Conservation (phyloP, 2,888 invertebrate genomes). For the Trissolcus brochymenae region DNA sequence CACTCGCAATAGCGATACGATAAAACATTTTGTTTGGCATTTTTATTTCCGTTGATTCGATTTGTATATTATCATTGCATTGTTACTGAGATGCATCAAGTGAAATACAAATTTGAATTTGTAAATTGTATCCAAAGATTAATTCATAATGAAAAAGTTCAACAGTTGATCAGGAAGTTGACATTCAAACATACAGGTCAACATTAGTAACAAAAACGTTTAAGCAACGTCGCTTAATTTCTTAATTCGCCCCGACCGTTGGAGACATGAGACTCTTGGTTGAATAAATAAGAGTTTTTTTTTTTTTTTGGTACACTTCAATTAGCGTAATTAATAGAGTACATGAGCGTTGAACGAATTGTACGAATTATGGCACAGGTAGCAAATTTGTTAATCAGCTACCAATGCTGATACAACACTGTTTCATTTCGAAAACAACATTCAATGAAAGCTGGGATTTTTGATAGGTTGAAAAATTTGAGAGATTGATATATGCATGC, state of each 20-base stretch:
- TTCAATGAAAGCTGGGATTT: no score
- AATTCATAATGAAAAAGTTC: no score
- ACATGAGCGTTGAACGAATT: conserved; percentile 15
- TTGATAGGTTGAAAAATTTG: not conserved
- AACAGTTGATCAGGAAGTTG: no score
- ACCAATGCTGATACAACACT: conserved; percentile 8
- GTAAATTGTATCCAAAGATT: no score
- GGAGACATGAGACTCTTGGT: not conserved
- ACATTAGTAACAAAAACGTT: no score
- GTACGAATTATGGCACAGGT: conserved; percentile 13
- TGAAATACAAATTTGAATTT: no score
- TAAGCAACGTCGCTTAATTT: conserved; percentile 12
- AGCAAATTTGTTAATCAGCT: conserved; percentile 28
- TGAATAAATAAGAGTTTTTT: conserved; percentile 12
- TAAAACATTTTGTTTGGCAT: no score
- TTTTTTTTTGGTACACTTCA: conserved; percentile 16
- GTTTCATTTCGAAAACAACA: not conserved
- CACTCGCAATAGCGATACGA: conserved; percentile 2
- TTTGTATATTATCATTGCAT: no score
- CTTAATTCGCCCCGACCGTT: conserved; percentile 6
- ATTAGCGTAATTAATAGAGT: conserved; percentile 25
- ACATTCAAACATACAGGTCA: no score
- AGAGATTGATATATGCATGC: not conserved
- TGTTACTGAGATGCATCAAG: no score
- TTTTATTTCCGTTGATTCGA: no score